Conservation (phyloP, 2,888 invertebrate genomes). For the Rugalucina vietnamica region DNA sequence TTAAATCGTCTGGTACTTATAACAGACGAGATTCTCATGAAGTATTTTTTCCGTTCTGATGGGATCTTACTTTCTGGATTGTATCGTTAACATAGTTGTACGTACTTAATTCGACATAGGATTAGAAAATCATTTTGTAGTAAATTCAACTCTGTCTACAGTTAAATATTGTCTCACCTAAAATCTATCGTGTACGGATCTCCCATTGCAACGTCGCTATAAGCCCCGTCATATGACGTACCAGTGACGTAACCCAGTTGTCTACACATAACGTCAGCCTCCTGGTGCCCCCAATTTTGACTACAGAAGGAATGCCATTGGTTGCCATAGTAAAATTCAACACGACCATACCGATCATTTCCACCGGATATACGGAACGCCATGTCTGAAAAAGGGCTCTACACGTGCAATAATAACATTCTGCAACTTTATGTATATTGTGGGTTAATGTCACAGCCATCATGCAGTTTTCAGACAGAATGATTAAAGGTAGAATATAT, state of each 20-base stretch:
- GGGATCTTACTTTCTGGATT: no score
- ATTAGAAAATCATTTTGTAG: no score
- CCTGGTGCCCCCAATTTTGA: constrained; percentile 89
- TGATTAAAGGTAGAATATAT: no score
- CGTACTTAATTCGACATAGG: no score
- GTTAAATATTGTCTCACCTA: constrained; percentile 31
- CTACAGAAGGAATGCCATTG: constrained; percentile 90
- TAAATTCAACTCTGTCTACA: no score
- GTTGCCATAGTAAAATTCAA: constrained; percentile 89
- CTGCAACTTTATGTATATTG: no score
- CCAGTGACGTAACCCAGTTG: constrained; percentile 73
- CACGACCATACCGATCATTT: constrained; percentile 71
- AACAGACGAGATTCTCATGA: no score
- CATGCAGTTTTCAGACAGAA: no score
- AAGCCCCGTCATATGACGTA: constrained; percentile 62
- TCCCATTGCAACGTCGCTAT: constrained; percentile 62
- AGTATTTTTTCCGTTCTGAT: no score
- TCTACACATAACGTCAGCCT: constrained; percentile 87
- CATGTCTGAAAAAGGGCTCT: neutral
- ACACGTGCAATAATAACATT: neutral
- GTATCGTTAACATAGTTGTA: no score
- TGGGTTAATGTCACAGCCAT: no score
- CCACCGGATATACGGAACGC: constrained; percentile 70
- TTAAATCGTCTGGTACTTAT: no score
- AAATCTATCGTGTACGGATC: constrained; percentile 76